Conservation (phyloP, 2,888 invertebrate genomes). For the Gortyna flavago region DNA sequence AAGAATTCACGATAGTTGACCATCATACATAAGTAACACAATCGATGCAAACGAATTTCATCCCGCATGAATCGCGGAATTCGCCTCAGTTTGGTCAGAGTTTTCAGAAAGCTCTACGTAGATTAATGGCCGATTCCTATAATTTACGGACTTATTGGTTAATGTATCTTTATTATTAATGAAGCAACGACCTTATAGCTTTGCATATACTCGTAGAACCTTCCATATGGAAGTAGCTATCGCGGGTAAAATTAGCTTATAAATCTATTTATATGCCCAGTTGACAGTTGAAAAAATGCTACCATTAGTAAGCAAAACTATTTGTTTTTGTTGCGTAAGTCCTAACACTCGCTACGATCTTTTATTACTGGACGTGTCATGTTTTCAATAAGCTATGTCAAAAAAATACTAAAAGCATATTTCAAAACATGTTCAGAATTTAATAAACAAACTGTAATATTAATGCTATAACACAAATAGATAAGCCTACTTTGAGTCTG, state of each 20-base stretch:
- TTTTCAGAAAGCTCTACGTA: neutral
- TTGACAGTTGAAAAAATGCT: too few species aligned
- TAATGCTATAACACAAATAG: too few species aligned
- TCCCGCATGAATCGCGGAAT: neutral
- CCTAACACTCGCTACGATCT: neutral
- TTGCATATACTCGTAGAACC: too few species aligned
- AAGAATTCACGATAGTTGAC: neutral
- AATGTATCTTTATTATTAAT: too few species aligned
- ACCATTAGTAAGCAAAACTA: too few species aligned
- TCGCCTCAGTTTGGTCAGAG: neutral
- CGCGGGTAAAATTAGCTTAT: too few species aligned
- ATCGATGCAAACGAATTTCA: neutral
- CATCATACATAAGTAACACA: neutral
- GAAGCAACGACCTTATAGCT: too few species aligned
- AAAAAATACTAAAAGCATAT: neutral
- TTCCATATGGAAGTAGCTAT: too few species aligned
- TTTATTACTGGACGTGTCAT: neutral
- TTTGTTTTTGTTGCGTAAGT: neutral
- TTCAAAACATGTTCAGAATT: neutral
- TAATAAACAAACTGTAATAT: neutral
- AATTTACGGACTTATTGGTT: too few species aligned
- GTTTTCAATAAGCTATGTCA: neutral
- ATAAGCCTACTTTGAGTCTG: slow-evolving; percentile 24
- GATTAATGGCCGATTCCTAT: too few species aligned
- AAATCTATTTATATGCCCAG: too few species aligned